phyloP scores from a whole-genome alignment of 1,140 invertebrate species.

The Drosophila gunungcola region DNA sequence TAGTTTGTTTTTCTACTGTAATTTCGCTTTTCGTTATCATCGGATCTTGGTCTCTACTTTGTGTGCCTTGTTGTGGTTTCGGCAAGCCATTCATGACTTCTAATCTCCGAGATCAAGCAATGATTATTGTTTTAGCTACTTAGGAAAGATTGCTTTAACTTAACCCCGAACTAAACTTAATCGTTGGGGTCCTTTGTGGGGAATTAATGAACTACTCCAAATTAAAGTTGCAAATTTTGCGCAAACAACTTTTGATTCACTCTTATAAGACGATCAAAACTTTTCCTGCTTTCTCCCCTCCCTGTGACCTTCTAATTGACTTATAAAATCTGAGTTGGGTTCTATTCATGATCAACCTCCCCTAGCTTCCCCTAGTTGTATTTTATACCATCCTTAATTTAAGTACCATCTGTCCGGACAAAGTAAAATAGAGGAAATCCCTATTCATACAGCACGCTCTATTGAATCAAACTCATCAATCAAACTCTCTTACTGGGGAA shows the following conservation, averaged over 20 bases:
- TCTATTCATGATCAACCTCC: slow-evolving; percentile 54
- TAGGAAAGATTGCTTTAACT: no score
- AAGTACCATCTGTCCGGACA: slow-evolving; percentile 39
- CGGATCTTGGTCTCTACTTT: slow-evolving; percentile 22
- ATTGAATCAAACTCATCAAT: slow-evolving; percentile 67
- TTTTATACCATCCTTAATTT: neutral
- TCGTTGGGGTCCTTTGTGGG: no score
- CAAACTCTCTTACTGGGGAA: slow-evolving; percentile 44
- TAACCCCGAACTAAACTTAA: no score
- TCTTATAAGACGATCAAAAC: neutral
- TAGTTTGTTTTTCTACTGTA: slow-evolving; percentile 31
- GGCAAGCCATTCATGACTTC: slow-evolving; percentile 10
- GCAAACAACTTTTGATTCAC: no score
- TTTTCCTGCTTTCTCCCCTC: neutral
- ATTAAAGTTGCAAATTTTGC: no score
- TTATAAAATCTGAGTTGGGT: slow-evolving; percentile 38
- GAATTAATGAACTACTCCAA: no score
- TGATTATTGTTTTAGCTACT: neutral
- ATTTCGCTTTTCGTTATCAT: slow-evolving; percentile 42
- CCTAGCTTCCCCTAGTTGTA: slow-evolving; percentile 32
- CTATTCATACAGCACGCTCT: slow-evolving; percentile 76
- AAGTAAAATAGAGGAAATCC: slow-evolving; percentile 33
- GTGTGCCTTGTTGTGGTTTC: slow-evolving; percentile 26
- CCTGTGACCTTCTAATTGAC: slow-evolving; percentile 39
- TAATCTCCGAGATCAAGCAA: slow-evolving; percentile 15